Percentiles rank a stretch among this genome's conserved stretches.
These are phyloP conservation scores for Acronicta alni DNA, from an alignment of 2,888 invertebrate species.

Conservation along the genomic window DNA sequence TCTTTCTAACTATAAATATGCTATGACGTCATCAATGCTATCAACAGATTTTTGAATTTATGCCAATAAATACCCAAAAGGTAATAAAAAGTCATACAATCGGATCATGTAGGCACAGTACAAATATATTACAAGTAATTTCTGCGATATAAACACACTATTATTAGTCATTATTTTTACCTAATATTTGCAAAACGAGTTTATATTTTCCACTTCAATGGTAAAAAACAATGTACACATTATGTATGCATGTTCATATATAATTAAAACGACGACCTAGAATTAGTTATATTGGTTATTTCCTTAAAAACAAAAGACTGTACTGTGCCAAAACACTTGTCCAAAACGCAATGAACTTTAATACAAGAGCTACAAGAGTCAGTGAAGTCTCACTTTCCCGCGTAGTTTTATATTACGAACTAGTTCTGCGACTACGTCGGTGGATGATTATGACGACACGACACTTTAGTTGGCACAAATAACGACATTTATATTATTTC, in stretches of 20 bases:
- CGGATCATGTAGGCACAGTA: background rate
- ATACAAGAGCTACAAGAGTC: constrained; percentile 58
- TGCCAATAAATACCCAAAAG: constrained; percentile 34
- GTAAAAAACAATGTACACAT: constrained; percentile 31
- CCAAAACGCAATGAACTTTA: constrained; percentile 61
- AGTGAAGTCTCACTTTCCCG: constrained; percentile 51
- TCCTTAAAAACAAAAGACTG: constrained; percentile 46
- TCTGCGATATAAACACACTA: background rate
- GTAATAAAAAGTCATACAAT: constrained; percentile 18
- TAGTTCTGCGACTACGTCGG: constrained; percentile 55
- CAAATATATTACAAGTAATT: no score
- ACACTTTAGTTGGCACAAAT: constrained; percentile 51
- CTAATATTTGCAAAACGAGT: constrained; percentile 14
- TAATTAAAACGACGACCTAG: constrained; percentile 43
- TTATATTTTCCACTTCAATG: constrained; percentile 26
- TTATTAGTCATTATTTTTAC: constrained; percentile 4
- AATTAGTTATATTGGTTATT: constrained; percentile 36
- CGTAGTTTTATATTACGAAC: constrained; percentile 24
- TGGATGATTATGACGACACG: constrained; percentile 49
- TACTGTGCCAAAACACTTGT: constrained; percentile 61
- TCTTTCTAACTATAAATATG: constrained; percentile 25
- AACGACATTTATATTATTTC: constrained; percentile 37
- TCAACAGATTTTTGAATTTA: constrained; percentile 35
- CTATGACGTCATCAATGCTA: constrained; percentile 30
- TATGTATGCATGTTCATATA: constrained; percentile 22